Evolutionary conservation across 1,140 invertebrate species (phyloP), one percentile per base, ranked within the genome.

Genomic region (Macrostomum lignano): DNA sequence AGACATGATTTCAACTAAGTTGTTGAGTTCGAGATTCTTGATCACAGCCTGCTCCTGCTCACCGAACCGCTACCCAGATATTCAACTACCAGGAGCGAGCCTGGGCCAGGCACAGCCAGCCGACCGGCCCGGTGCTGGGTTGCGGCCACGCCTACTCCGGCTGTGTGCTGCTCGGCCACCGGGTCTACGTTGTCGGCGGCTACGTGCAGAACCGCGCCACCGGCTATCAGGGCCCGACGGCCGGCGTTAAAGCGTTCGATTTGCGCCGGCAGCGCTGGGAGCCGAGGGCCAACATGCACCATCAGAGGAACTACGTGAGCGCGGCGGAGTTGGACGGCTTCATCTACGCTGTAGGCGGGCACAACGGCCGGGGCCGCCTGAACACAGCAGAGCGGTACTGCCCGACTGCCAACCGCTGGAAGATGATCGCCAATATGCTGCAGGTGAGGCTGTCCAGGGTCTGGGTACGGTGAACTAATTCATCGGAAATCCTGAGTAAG

Each of bases 341-440:
- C 42, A 72, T 79, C 39, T 79, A 77, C 52, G 73, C 74, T 0
- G 69, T 79, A 51, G 25, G 70, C 17, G 32, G 32, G 14, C 32
- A 33, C 15, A 33, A 33, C 11, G 32, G 32, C 14, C 3, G 10
- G 3, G n/a, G 13, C 7, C 13, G 32, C 3, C 15, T 33, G 20
- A 33, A 10, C 26, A 25, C 32, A 4, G 19, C 17, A 4, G 32
- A 33, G 11, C 13, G 13, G n/a, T 33, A 33, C 22, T 22, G 26
- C 20, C 19, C 22, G 4, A 17, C 15, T 64, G 33, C 73, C 72
- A 44, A 71, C 76, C 33, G 22, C 68, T 68, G 1, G 74, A 74
- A 1, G 13, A 33, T 13, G 17, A 10, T 21, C 7, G 26, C 31
- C 28, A 42, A 45, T 2, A 52, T 67, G 36, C 67, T 68, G 40